Base-by-base conservation (phyloP, 2,797 vertebrate species). In the Cirrhinus molitorella region DNA sequence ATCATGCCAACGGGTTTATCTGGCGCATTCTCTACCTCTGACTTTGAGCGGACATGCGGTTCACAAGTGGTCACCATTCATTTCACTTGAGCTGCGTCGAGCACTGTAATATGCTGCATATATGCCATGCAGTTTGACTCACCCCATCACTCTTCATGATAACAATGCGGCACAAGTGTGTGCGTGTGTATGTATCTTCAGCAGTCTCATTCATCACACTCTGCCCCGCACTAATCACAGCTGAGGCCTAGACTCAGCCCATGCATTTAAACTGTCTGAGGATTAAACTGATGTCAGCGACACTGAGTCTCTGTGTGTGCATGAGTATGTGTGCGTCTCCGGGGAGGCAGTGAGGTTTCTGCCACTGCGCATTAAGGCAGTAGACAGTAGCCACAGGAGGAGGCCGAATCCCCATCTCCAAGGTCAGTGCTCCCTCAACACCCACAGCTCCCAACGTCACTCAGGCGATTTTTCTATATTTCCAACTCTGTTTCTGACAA, bases 341-440 rank as follows among this genome's bases (percentile, higher is more conserved):
- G 87, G 93, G 92, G 93, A 92, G 89, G 91, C 93, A 91, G 93
- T 93, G 93, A 93, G 94, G 92, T 95, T 92, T 89, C 94, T 94
- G 94, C 93, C 94, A 95, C 88, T 86, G 89, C 86, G 89, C 89
- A 94, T 96, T 94, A 95, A 91, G 90, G 89, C 90, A 81, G 93
- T 88, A 93, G 89, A 93, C 91, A 90, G 88, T 92, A 89, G 91
- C 91, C 92, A 90, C 89, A 88, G 91, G 94, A 93, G 90, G 91
- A 92, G 86, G 88, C 90, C 90, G 88, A 82, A 85, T 85, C 90
- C 87, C 81, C 78, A 86, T 87, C 84, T 88, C 65, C 76, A 89
- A 89, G 88, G 88, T 89, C 86, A 89, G 72, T 31, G 75, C 70
- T 76, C 65, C 84, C 72, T 76, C 72, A 37, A 51, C 57, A 74